These are phyloP conservation scores for Zosterops lateralis DNA, from an alignment of 2,113 vertebrate genomes.

Conservation along the genomic window DNA sequence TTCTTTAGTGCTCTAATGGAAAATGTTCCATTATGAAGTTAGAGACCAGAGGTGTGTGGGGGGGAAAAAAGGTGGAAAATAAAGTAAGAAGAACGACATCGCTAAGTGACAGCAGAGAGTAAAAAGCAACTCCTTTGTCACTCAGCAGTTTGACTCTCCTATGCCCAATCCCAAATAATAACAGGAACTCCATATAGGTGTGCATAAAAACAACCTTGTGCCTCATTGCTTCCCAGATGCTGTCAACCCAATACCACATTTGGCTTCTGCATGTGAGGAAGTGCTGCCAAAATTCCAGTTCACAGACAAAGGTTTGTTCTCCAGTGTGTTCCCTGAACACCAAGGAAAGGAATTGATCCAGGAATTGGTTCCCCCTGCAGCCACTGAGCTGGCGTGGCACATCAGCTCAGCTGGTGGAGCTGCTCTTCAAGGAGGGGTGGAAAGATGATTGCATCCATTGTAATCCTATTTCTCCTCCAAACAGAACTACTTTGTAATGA, in stretches of 20 bases:
- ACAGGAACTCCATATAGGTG: background rate
- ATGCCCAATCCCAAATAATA: background rate
- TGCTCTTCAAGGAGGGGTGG: background rate
- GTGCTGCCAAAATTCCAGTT: background rate
- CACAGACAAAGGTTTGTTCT: background rate
- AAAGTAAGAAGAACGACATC: background rate
- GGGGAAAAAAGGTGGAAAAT: background rate
- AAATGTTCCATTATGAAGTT: background rate
- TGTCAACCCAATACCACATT: background rate
- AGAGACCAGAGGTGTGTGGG: background rate
- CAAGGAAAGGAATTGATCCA: too few relatives aligned
- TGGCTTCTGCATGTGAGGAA: background rate
- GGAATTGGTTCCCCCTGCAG: background rate
- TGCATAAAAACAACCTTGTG: background rate
- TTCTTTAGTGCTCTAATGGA: background rate
- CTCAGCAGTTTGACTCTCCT: background rate
- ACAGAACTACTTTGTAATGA: background rate
- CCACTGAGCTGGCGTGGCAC: background rate
- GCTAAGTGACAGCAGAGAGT: background rate
- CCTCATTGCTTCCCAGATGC: background rate
- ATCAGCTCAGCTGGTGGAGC: background rate
- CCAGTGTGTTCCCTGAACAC: background rate
- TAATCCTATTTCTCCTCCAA: background rate
- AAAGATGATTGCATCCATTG: background rate
- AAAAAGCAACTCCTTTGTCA: background rate